A percentile compares a stretch with the other conserved stretches of the same genome.
These are phyloP conservation scores for Arbacia lixula DNA, from an alignment of 53 echinoderm and acorn worm species.

Conservation along the genomic window DNA sequence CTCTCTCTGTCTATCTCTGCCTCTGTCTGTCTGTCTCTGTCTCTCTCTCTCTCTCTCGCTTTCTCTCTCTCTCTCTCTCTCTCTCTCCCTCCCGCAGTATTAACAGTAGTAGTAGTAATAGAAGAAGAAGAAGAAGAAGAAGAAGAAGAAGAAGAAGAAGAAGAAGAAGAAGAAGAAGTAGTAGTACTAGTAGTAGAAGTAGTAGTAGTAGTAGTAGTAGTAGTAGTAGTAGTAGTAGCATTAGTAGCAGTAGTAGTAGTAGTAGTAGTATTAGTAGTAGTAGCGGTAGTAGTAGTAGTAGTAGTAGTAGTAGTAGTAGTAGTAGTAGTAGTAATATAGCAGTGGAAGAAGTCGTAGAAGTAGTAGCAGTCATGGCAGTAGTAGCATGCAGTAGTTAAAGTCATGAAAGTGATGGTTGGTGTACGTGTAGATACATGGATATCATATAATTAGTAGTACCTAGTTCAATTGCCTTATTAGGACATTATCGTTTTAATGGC, in stretches of 20 bases:
- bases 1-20: too few relatives aligned
- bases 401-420: too few relatives aligned
- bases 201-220: background rate
- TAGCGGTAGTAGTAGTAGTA: slow-evolving; percentile 31
- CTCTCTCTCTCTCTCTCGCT: too few relatives aligned
- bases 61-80: too few relatives aligned
- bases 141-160: background rate
- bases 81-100: too few relatives aligned
- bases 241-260: slow-evolving; percentile 7
- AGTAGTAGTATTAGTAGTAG: slow-evolving; percentile 31
- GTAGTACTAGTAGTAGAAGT: slow-evolving; percentile 5
- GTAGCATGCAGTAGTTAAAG: too few relatives aligned
- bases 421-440: background rate
- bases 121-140: slow-evolving; percentile 15
- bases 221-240: slow-evolving; percentile 21
- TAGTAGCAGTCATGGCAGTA: background rate
- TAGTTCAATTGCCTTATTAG: too few relatives aligned
- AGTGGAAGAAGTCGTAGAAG: background rate
- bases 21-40: too few relatives aligned
- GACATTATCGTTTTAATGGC: too few relatives aligned
- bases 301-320: slow-evolving; percentile 19
- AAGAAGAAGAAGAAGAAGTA: slow-evolving; percentile 5
- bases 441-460: too few relatives aligned
- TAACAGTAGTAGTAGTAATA: slow-evolving; percentile 23
- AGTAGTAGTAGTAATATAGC: slow-evolving; percentile 13